phyloP scores from a whole-genome alignment of 2,113 vertebrate genomes.

The Prolemur simus region DNA sequence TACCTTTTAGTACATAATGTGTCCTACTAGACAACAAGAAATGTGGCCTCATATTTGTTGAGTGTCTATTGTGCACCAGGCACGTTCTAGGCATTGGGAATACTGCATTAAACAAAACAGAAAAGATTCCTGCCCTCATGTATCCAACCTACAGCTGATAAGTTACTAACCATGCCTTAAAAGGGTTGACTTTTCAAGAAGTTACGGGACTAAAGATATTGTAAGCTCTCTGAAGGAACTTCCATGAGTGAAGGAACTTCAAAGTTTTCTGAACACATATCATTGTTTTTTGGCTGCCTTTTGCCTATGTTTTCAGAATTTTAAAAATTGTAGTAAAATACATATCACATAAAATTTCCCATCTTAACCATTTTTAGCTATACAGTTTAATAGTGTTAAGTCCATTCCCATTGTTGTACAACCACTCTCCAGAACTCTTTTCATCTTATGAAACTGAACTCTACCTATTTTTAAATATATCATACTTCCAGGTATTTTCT shows the following conservation, averaged over 20 bases:
- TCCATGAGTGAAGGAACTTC: neutral
- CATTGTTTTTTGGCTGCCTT: neutral
- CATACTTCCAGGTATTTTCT: neutral
- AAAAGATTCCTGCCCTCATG: neutral
- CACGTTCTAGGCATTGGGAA: neutral
- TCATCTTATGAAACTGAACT: neutral
- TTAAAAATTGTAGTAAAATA: neutral
- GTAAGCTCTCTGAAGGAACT: neutral
- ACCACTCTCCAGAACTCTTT: neutral
- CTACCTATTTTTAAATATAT: neutral
- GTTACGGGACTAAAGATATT: neutral
- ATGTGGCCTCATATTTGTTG: neutral
- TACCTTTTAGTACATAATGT: neutral
- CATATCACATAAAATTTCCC: neutral
- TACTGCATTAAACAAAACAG: neutral
- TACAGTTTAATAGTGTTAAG: neutral
- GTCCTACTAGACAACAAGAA: neutral
- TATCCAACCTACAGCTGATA: neutral
- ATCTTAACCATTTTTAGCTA: neutral
- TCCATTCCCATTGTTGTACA: neutral
- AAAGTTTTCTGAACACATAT: neutral
- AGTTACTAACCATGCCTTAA: neutral
- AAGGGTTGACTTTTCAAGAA: neutral
- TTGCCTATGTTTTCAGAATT: neutral
- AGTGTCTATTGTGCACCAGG: too few relatives aligned